Evolutionary conservation across 2,888 invertebrate genomes (phyloP), one percentile per base, ranked within the genome.

Genomic region (Ophion slaviceki): DNA sequence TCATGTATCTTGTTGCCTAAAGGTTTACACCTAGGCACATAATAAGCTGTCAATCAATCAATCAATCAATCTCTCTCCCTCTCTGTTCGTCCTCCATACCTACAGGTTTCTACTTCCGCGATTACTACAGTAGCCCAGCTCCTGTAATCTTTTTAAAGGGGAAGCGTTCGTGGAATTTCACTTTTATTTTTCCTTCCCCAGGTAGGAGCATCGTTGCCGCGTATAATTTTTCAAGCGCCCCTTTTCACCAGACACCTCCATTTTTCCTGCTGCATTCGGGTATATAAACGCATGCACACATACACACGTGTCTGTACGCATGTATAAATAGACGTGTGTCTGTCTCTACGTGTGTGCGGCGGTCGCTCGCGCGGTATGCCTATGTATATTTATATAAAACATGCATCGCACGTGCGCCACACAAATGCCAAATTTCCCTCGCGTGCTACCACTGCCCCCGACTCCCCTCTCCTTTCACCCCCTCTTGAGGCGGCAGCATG

Each of bases 141-240:
- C 85, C 62, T 10, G 61, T 71, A 70, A 70, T 70, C 68, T 85
- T 67, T 78, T 86, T 86, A 86, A 86, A 83, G 86, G 83, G 83
- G 86, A 83, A 80, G 80, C 64, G 83, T 47, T 36, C 64, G 59
- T 71, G 71, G 14, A 40, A n/a, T 85, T 82, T 8, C 0, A 45
- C 45, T 45, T 45, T 45, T 45, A 45, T 45, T 83, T 59, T 78
- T 59, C 45, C 36, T 24, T 17, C 45, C 45, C n/a, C 11, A 20
- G 24, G 40, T 47, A 36, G 45, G 57, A 70, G 40, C 64, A 45
- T 24, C 70, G 64, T 74, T 61, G 71, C 45, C 75, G 45, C 66
- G 68, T 66, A 67, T 47, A 47, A 66, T 47, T 79, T 76, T 85
- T 85, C 64, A 75, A 80, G 82, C 68, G 53, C 47, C 85, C 76